Evolutionary conservation across 2,113 vertebrate species (phyloP).

Genomic region (Ailurus styani): DNA sequence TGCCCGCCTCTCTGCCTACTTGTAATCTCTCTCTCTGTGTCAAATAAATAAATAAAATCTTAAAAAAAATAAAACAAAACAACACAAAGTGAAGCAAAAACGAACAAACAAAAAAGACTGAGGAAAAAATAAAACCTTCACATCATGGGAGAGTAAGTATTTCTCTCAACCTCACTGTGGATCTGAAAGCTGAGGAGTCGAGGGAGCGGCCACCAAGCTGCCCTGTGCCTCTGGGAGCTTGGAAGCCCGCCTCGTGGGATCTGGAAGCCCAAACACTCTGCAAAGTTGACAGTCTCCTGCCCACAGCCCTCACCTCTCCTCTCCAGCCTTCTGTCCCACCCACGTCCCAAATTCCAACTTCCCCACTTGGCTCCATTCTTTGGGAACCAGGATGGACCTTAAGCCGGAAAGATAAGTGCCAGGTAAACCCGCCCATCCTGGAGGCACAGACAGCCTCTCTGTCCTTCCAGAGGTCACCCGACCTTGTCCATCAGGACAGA

Average conservation of each 20-base stretch:
- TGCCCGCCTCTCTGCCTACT: too few species aligned
- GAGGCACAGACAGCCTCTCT: accelerated
- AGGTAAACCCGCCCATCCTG: neutral
- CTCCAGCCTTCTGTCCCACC: accelerated
- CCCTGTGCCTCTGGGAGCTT: accelerated
- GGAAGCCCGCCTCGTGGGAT: accelerated
- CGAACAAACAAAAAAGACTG: neutral
- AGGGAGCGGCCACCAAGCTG: accelerated
- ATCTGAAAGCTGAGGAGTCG: too few species aligned
- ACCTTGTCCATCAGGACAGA: neutral
- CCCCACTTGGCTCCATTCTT: neutral
- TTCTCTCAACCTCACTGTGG: neutral
- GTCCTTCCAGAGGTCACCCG: accelerated
- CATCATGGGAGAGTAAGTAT: too few species aligned
- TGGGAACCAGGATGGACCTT: neutral
- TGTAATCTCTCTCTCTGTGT: too few species aligned
- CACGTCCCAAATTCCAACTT: neutral
- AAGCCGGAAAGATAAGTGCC: neutral
- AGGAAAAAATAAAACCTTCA: neutral
- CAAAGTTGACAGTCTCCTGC: neutral
- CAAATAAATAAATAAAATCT: too few species aligned
- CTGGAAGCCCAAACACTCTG: accelerated
- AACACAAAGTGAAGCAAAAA: neutral
- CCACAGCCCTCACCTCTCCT: accelerated
- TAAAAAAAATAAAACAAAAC: too few species aligned